Conservation (phyloP, 1,140 invertebrate genomes). For the Drosophila suzukii region DNA sequence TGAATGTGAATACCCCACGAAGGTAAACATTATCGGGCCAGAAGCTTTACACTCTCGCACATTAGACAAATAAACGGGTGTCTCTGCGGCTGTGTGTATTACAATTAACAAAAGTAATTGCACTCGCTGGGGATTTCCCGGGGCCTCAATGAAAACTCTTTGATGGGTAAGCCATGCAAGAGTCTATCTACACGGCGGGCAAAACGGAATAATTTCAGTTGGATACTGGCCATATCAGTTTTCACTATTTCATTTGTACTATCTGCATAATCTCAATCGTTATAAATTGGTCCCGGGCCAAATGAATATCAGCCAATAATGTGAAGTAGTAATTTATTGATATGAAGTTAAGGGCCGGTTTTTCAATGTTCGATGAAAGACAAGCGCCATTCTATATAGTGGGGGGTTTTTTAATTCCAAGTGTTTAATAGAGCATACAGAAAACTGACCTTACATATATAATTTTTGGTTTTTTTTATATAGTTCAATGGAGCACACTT, state of each 20-base stretch:
- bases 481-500: background rate
- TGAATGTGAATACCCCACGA: conserved; percentile 63
- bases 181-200: conserved; percentile 25
- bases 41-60: conserved; percentile 46
- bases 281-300: conserved; percentile 21
- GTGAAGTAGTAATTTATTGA: conserved; percentile 28
- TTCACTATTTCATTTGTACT: conserved; percentile 20
- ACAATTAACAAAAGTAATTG: conserved; percentile 80
- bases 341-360: conserved; percentile 12
- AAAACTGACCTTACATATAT: conserved; percentile 8
- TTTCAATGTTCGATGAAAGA: conserved; percentile 4
- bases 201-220: conserved; percentile 1
- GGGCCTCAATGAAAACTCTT: conserved; percentile 46
- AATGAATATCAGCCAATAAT: conserved; percentile 30
- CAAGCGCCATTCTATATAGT: conserved; percentile 3
- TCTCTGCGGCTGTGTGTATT: conserved; percentile 45
- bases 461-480: background rate
- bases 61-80: conserved; percentile 62
- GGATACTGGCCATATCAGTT: conserved; percentile 13
- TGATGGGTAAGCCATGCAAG: conserved; percentile 40
- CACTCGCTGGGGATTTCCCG: conserved; percentile 44
- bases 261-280: conserved; percentile 24
- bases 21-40: conserved; percentile 60
- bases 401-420: conserved; percentile 17
- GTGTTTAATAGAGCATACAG: background rate